phyloP scores from a whole-genome alignment of 1,140 invertebrate species.

The Trichogramma pretiosum region DNA sequence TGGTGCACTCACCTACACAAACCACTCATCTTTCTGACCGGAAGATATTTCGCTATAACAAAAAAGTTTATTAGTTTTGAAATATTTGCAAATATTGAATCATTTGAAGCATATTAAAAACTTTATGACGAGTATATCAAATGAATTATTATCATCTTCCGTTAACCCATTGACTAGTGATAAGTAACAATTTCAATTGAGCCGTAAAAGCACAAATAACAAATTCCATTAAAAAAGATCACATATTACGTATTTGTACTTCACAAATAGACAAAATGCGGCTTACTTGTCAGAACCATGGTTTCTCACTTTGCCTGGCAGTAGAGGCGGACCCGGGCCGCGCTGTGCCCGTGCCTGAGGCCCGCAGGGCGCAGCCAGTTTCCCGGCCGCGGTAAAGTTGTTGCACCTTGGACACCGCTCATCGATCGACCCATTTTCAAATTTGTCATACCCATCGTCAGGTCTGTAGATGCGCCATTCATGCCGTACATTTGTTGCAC shows the following conservation, averaged over 20 bases:
- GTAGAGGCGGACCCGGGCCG: constrained; percentile 61
- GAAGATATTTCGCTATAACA: constrained; percentile 51
- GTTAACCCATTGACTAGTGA: no score
- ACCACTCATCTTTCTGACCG: constrained; percentile 57
- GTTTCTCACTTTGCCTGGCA: constrained; percentile 63
- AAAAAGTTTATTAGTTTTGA: constrained; percentile 12
- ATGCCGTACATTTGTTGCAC: constrained; percentile 74
- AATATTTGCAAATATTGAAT: no score
- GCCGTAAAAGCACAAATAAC: neutral
- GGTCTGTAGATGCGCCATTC: constrained; percentile 59
- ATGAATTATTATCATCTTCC: no score
- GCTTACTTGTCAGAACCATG: constrained; percentile 51
- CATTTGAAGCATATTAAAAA: no score
- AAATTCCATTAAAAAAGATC: no score
- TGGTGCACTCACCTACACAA: constrained; percentile 49
- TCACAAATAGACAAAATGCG: no score
- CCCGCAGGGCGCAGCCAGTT: constrained; percentile 90
- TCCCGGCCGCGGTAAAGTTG: constrained; percentile 64
- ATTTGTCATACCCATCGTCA: constrained; percentile 51
- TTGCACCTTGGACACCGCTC: constrained; percentile 43
- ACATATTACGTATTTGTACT: no score
- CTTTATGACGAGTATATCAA: no score
- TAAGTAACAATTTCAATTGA: no score
- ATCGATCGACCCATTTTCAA: constrained; percentile 41
- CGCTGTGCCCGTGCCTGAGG: constrained; percentile 68